Evolutionary conservation across 2,888 invertebrate genomes (phyloP).

Genomic region (Agrilus cyanescens): DNA sequence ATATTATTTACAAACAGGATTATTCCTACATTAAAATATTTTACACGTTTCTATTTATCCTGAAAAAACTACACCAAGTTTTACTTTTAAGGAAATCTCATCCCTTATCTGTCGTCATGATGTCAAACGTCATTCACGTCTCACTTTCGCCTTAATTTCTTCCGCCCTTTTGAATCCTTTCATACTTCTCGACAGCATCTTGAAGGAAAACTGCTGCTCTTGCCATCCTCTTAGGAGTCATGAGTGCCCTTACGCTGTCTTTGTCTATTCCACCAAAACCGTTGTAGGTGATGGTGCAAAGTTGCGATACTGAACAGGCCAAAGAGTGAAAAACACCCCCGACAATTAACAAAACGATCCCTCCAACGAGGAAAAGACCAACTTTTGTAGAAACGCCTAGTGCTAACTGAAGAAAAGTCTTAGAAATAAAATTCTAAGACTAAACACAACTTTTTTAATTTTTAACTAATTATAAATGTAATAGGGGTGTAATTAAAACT

Average conservation of each 20-base stretch:
- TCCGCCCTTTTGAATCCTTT: constrained; percentile 26
- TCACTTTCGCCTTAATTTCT: too few species aligned
- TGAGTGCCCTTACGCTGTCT: constrained; percentile 43
- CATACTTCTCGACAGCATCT: constrained; percentile 50
- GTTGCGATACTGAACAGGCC: constrained; percentile 49
- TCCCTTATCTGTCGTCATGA: too few species aligned
- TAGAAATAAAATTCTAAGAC: too few species aligned
- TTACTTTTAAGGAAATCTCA: too few species aligned
- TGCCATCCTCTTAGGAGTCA: constrained; percentile 47
- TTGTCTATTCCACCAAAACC: constrained; percentile 30
- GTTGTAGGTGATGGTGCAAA: constrained; percentile 47
- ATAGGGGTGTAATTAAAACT: too few species aligned
- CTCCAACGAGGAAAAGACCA: constrained; percentile 34
- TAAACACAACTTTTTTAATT: too few species aligned
- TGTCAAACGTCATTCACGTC: too few species aligned
- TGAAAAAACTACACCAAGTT: too few species aligned
- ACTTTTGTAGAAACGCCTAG: constrained; percentile 33
- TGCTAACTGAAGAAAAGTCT: constrained; percentile 25
- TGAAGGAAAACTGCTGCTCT: constrained; percentile 47
- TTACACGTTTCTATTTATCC: too few species aligned
- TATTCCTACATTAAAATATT: too few species aligned
- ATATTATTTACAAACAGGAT: too few species aligned
- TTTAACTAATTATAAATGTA: too few species aligned
- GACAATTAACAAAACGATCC: constrained; percentile 36
- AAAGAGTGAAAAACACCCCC: constrained; percentile 45